These are phyloP conservation scores for Nicator chloris DNA, from an alignment of 2,113 vertebrate species.

Conservation along the genomic window DNA sequence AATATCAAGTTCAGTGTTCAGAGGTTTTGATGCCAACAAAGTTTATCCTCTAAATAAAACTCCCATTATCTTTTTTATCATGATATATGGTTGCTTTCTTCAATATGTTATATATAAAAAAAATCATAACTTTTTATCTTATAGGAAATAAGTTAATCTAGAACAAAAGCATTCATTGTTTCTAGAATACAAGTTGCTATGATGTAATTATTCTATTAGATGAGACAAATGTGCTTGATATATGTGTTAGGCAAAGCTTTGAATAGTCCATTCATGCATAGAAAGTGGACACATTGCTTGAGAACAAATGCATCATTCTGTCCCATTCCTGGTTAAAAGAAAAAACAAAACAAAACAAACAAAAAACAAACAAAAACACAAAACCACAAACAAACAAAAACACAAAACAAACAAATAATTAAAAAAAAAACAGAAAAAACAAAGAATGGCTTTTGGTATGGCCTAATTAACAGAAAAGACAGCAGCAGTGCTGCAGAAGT, in stretches of 20 bases:
- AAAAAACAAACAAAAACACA: too few relatives aligned
- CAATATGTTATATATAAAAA: not conserved
- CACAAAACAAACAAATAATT: too few relatives aligned
- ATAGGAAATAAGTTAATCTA: not conserved
- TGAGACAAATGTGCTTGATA: constrained; percentile 1
- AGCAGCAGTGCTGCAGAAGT: not conserved
- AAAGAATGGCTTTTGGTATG: not conserved
- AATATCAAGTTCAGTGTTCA: not conserved
- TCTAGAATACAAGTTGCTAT: not conserved
- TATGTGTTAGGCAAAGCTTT: constrained; percentile 2
- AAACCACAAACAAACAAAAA: too few relatives aligned
- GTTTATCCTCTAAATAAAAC: not conserved
- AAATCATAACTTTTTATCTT: not conserved
- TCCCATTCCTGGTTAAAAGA: not conserved
- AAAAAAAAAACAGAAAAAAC: not conserved
- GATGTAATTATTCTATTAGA: not conserved
- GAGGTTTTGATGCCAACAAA: not conserved
- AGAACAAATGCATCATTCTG: not conserved
- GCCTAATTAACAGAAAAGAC: not conserved
- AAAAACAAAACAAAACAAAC: not conserved
- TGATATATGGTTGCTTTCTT: not conserved
- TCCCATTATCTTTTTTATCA: not conserved
- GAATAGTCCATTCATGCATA: not conserved
- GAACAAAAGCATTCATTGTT: accelerated
- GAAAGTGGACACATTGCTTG: not conserved